phyloP scores from a whole-genome alignment of 2,113 vertebrate genomes.

The Thomomys bottae region DNA sequence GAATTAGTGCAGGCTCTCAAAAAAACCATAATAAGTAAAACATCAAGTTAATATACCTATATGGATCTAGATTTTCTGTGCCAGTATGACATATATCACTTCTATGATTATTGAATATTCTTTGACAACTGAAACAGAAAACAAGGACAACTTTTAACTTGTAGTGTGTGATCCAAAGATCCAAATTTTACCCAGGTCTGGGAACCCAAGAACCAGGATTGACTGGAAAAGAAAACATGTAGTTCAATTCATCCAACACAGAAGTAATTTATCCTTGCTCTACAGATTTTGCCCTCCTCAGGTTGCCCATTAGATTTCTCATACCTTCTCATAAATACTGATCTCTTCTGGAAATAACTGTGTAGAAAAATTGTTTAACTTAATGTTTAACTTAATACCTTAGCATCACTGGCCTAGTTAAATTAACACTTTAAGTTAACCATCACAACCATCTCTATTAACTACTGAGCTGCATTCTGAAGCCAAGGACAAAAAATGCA shows the following conservation, averaged over 20 bases:
- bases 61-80: not conserved
- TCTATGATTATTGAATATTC: not conserved
- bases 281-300: not conserved
- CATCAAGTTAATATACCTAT: not conserved
- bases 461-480: not conserved
- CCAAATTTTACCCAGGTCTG: too few species aligned
- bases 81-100: not conserved
- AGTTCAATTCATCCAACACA: not conserved
- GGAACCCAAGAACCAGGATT: not conserved
- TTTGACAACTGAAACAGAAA: not conserved
- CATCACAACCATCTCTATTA: not conserved
- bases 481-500: not conserved
- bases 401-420: not conserved
- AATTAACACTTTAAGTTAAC: not conserved
- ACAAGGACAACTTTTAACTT: not conserved
- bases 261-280: not conserved
- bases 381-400: not conserved
- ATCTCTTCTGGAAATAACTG: not conserved
- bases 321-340: not conserved
- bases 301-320: not conserved
- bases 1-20: not conserved
- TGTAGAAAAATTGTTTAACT: not conserved
- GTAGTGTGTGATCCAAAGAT: too few species aligned
- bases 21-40: not conserved
- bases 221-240: not conserved